phyloP scores from a whole-genome alignment of 2,113 vertebrate species.

The Bufo gargarizans region DNA sequence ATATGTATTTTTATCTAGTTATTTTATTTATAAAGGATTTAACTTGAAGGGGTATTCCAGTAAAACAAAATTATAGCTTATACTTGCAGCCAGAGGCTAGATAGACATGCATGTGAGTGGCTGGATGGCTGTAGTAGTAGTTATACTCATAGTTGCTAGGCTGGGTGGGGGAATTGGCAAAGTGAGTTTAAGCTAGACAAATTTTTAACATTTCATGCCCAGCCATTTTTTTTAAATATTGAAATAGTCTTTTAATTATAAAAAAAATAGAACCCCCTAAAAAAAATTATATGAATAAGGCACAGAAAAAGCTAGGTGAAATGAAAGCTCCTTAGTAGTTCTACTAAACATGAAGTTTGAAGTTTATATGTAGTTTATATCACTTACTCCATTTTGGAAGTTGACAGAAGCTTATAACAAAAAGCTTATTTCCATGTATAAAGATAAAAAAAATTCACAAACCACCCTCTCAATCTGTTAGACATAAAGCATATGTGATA shows the following conservation, averaged over 20 bases:
- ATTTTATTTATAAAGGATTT: constrained; percentile 10
- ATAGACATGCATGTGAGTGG: too few relatives aligned
- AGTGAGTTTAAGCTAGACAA: too few relatives aligned
- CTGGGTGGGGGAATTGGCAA: too few relatives aligned
- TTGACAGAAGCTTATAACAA: constrained; percentile 12
- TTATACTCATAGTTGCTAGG: too few relatives aligned
- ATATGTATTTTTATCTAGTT: constrained; percentile 26
- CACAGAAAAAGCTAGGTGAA: constrained; percentile 31
- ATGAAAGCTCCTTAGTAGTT: constrained; percentile 16
- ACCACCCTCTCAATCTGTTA: background rate
- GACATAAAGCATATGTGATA: background rate
- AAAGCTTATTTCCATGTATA: background rate
- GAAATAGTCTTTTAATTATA: too few relatives aligned
- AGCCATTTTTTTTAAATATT: too few relatives aligned
- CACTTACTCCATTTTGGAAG: background rate
- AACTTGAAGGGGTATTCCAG: background rate
- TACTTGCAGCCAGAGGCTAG: too few relatives aligned
- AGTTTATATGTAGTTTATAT: constrained; percentile 26
- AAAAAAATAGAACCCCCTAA: background rate
- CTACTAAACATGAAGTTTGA: constrained; percentile 24
- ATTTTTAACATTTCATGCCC: too few relatives aligned
- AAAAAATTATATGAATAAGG: background rate
- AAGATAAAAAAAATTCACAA: background rate
- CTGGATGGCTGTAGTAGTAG: too few relatives aligned
- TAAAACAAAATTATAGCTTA: constrained; percentile 1